Evolutionary conservation across 2,113 vertebrate genomes (phyloP), one percentile per base, ranked within the genome.

Genomic region (Ciconia boyciana): DNA sequence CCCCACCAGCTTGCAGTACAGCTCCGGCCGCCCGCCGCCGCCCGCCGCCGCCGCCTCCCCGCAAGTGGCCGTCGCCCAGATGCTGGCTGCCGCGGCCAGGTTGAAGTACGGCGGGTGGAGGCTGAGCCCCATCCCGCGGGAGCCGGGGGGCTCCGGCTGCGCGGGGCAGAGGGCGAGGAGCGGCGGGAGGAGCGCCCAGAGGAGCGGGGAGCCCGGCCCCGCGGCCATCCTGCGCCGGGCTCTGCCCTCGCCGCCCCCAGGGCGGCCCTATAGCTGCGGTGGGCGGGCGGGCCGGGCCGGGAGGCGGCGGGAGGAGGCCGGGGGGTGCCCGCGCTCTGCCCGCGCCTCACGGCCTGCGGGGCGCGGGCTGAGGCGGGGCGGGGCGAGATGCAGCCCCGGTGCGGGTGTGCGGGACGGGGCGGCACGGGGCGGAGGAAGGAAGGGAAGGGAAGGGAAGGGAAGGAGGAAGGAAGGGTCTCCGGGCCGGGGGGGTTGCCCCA

Each of bases 1-100:
- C 85, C 99, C 99, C 29, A 98, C 99, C 87, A 99, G 98, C 83
- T 99, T 99, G 97, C 99, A 99, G 97, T 98, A 99, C 51, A 99
- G 98, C 92, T 99, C 98, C 13, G 90, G 80, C 68, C 92, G 88
- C 36, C 96, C 97, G n/a, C 52, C 68, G 62, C 97, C 98, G 14
- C 49, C 52, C 31, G 31, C 57, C 39, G 97, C 98, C 85, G 98
- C 98, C 84, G 98, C 98, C 97, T 99, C 98, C 2, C 99, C 99
- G 97, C 99, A 99, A 95, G 99, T 99, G 93, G 99, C 99, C 4
- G 98, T 98, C 14, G 99, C 98, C 84, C 98, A 98, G 89, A 99
- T 98, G 54, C 60, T 65, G 21, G 99, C 97, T 3, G 97, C 96
- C 48, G 98, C 93, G 0, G 99, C 99, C 96, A 99, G 97, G 97